Evolutionary conservation across 2,113 vertebrate genomes (phyloP).

Genomic region (Heterotis niloticus): DNA sequence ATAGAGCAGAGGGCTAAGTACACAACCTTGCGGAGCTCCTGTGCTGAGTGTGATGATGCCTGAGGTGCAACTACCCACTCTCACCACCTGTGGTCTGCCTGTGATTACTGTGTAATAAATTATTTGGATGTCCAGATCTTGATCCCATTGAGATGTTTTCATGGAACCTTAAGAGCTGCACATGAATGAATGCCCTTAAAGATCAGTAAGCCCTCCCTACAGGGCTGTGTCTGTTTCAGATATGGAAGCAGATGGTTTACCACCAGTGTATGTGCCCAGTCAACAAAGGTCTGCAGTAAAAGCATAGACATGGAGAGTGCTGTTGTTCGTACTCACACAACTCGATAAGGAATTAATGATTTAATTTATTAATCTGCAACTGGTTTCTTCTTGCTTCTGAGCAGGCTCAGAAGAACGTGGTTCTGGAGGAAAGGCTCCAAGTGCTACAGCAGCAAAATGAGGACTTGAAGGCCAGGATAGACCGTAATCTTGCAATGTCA

Average conservation of each 20-base stretch:
- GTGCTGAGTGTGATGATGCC: too few relatives aligned
- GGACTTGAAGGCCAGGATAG: constrained; percentile 85
- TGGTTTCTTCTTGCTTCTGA: constrained; percentile 45
- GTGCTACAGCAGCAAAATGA: constrained; percentile 93
- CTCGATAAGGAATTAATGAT: constrained; percentile 51
- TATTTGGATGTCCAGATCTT: too few relatives aligned
- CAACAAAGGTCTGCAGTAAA: background rate
- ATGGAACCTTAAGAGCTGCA: background rate
- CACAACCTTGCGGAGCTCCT: too few relatives aligned
- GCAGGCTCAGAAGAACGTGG: constrained; percentile 87
- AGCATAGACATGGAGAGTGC: background rate
- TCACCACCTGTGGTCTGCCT: too few relatives aligned
- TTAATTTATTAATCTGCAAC: background rate
- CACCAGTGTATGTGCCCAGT: background rate
- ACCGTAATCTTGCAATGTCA: constrained; percentile 83
- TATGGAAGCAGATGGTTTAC: background rate
- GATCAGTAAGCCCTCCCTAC: background rate
- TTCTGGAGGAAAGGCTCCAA: constrained; percentile 86
- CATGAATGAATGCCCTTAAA: background rate
- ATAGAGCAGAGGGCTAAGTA: too few relatives aligned
- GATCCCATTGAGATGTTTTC: background rate
- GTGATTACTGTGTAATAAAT: too few relatives aligned
- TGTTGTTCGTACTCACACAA: background rate
- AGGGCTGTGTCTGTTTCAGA: background rate
- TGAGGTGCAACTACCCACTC: too few relatives aligned